Evolutionary conservation across 2,888 invertebrate species (phyloP), one percentile per base, ranked within the genome.

Genomic region (Zygothrica quintamaculata): DNA sequence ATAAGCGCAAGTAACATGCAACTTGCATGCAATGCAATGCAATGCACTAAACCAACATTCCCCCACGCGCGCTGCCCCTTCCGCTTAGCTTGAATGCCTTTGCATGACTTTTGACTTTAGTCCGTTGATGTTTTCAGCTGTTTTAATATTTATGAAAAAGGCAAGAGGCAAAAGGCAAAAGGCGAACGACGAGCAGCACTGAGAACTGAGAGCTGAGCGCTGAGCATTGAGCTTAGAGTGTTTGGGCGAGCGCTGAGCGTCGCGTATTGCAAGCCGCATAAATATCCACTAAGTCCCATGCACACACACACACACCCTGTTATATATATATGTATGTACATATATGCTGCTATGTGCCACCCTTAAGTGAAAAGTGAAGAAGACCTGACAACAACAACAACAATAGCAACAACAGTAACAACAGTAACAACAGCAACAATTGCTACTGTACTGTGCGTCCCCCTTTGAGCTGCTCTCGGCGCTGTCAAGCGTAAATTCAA

Each of bases 401-500:
- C 46, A 65, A 26, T 48, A 48, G n/a, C 46, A 60, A 18, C 39
- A 55, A n/a, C 36, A 29, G 15, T 31, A 16, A 22, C 34, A 52
- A 29, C 22, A 34, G 18, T 43, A 55, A n/a, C 36, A 29, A 26
- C 39, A 16, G 13, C 34, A 52, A 31, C 25, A 34, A 29, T 43
- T 61, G 50, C 57, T 56, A 36, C 57, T 66, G 43, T 15, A 18
- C n/a, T 48, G 50, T 51, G 56, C 43, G 18, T 47, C 34, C 48
- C 65, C 61, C 56, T 67, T 68, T 67, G 70, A 64, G 74, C 66
- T 61, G 78, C 85, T 81, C 70, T 69, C 78, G 58, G 74, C 55
- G 82, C 87, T 79, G 85, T 87, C 87, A 82, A 87, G 84, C 87
- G 87, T 84, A 87, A 84, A 84, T 84, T 84, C 84, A 84, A 87